A percentile compares a stretch with the other conserved stretches of the same genome.
These are phyloP conservation scores for Lasioglossum vierecki DNA, from an alignment of 2,888 invertebrate genomes.

Conservation along the genomic window DNA sequence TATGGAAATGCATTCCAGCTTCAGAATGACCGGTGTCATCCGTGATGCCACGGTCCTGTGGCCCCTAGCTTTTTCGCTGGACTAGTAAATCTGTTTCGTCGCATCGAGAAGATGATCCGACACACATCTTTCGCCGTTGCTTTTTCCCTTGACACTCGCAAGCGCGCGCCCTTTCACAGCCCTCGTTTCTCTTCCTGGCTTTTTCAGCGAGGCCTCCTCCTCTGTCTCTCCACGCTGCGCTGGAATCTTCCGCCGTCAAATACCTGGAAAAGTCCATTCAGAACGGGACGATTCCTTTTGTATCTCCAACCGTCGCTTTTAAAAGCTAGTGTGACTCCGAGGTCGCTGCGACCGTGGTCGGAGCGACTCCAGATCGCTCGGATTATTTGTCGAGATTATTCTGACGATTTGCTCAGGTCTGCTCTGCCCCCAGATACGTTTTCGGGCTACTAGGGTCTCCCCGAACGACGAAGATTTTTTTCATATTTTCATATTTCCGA, in stretches of 20 bases:
- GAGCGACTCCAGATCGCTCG: conserved; percentile 23
- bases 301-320: conserved; percentile 58
- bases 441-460: not conserved
- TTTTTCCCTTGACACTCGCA: conserved; percentile 37
- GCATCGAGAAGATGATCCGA: conserved; percentile 70
- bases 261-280: conserved; percentile 77
- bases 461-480: not conserved
- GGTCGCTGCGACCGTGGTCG: not conserved
- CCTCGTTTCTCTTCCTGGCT: not conserved
- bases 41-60: conserved; percentile 69
- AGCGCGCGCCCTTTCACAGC: conserved; percentile 51
- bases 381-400: conserved; percentile 49
- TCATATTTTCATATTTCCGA: not conserved
- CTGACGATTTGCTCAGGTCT: conserved; percentile 18
- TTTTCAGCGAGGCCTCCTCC: conserved; percentile 3
- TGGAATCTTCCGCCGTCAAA: conserved; percentile 50
- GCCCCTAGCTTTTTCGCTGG: conserved; percentile 60
- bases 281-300: conserved; percentile 71
- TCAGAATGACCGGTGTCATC: conserved; percentile 72
- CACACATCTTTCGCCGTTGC: conserved; percentile 51
- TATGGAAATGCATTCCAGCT: conserved; percentile 74
- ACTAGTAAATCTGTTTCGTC: conserved; percentile 75
- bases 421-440: not conserved
- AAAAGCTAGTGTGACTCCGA: conserved; percentile 46
- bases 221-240: conserved; percentile 17